phyloP scores from a whole-genome alignment of 2,113 vertebrate genomes.

The Glareola pratincola region DNA sequence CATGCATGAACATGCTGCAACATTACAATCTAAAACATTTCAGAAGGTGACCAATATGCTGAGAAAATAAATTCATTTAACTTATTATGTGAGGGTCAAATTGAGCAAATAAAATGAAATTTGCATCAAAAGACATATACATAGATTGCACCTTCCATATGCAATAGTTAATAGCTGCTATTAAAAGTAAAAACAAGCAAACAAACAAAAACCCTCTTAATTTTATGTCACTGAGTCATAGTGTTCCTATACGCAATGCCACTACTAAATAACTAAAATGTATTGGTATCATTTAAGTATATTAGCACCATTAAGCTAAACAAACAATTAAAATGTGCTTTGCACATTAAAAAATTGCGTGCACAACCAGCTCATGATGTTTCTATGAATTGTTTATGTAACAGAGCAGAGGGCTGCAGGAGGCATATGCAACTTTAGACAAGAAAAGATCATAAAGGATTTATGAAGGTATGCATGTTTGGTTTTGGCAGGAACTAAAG shows the following conservation, averaged over 20 bases:
- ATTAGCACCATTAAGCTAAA: neutral
- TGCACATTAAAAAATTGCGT: neutral
- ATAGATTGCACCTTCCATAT: neutral
- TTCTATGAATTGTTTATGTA: conserved; percentile 44
- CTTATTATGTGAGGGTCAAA: neutral
- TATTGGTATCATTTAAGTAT: neutral
- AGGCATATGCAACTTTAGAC: neutral
- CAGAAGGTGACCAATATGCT: neutral
- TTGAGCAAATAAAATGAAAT: neutral
- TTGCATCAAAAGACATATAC: neutral
- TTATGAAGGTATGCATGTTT: neutral
- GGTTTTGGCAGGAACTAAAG: neutral
- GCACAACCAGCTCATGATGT: neutral
- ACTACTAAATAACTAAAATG: neutral
- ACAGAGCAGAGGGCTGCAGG: neutral
- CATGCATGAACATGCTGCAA: neutral
- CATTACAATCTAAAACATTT: neutral
- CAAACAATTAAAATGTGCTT: neutral
- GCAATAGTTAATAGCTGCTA: neutral
- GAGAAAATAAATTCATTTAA: neutral
- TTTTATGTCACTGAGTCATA: neutral
- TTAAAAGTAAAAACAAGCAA: neutral
- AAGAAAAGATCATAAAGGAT: conserved; percentile 11
- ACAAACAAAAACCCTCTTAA: neutral
- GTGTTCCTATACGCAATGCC: neutral